Evolutionary conservation across 2,797 vertebrate species (phyloP).

Genomic region (Lagocephalus sceleratus): DNA sequence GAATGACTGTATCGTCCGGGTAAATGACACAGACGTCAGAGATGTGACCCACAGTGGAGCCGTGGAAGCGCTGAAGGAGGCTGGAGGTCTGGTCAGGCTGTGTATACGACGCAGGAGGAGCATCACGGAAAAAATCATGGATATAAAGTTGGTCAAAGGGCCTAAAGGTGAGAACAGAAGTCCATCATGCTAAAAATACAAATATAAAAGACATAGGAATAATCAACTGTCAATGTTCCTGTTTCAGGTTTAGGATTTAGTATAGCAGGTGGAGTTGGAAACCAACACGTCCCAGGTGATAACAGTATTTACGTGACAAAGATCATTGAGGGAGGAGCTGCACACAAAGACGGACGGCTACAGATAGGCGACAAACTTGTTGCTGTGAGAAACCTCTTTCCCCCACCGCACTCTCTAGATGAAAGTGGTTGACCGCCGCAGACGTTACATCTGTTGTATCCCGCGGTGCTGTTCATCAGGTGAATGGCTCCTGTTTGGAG

Average conservation of each 20-base stretch:
- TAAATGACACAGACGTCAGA: slow-evolving; percentile 91
- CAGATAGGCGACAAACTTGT: slow-evolving; percentile 97
- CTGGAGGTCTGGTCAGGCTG: slow-evolving; percentile 88
- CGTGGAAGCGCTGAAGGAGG: slow-evolving; percentile 94
- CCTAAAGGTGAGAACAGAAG: slow-evolving; percentile 84
- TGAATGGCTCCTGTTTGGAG: slow-evolving; percentile 85
- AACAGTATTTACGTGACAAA: slow-evolving; percentile 99
- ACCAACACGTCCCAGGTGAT: slow-evolving; percentile 97
- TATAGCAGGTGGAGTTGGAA: slow-evolving; percentile 96
- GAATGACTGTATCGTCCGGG: slow-evolving; percentile 93
- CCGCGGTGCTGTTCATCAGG: slow-evolving; percentile 66
- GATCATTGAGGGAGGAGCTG: slow-evolving; percentile 94
- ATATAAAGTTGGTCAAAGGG: slow-evolving; percentile 95
- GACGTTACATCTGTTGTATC: background rate
- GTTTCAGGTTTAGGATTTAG: slow-evolving; percentile 93
- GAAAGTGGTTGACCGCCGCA: background rate
- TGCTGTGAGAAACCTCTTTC: slow-evolving; percentile 79
- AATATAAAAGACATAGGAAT: background rate
- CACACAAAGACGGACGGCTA: slow-evolving; percentile 94
- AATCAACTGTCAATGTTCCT: background rate
- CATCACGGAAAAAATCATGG: slow-evolving; percentile 88
- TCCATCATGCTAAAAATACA: too few species aligned
- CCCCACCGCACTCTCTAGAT: background rate
- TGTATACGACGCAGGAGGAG: slow-evolving; percentile 90
- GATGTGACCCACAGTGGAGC: slow-evolving; percentile 96